Base-by-base conservation (phyloP, 2,113 vertebrate species). In the Callithrix jacchus region DNA sequence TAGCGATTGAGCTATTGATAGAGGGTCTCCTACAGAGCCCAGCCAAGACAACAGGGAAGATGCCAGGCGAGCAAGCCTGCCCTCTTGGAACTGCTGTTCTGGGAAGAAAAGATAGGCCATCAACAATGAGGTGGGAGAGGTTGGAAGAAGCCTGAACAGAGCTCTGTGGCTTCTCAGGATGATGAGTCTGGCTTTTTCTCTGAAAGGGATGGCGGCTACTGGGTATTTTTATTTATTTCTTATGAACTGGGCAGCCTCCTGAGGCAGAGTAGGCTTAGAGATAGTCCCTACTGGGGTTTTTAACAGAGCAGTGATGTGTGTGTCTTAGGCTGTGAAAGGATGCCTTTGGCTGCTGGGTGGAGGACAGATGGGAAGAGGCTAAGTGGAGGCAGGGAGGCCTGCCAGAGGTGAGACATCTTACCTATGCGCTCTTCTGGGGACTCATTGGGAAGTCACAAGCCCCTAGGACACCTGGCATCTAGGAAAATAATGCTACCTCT, bases 371-470 rank as follows among this genome's bases (percentile, higher is more conserved):
- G 49, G n/a, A 10, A 45, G 2, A 8, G 42, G 40, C 30, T 8
- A 1, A 27, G 49, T 11, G 52, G 35, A 45, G 32, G 82, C 14
- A 9, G 40, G n/a, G 68, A 91, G 40, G 7, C 49, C 20, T 4
- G 1, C 1, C 0, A 6, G 58, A 82, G 90, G 49, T 16, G 56
- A 54, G 4, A 32, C 0, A 2, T 76, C 56, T 49, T 35, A 13
- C 12, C 11, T 9, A 4, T 25, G 40, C 0, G 0, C 54, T 2
- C 11, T 61, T 25, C 20, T 0, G 35, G 64, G 47, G 30, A 30
- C 49, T 6, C 10, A 2, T 0, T 4, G 81, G 5, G 37, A 35
- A 30, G 71, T 8, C 3, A 0, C 2, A 1, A n/a, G 70, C 7
- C 61, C 16, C 56, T 58, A 9, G 27, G 4, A 40, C 30, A 12